Evolutionary conservation across 2,113 vertebrate genomes (phyloP), one percentile per base, ranked within the genome.

Genomic region (Bombycilla garrulus): DNA sequence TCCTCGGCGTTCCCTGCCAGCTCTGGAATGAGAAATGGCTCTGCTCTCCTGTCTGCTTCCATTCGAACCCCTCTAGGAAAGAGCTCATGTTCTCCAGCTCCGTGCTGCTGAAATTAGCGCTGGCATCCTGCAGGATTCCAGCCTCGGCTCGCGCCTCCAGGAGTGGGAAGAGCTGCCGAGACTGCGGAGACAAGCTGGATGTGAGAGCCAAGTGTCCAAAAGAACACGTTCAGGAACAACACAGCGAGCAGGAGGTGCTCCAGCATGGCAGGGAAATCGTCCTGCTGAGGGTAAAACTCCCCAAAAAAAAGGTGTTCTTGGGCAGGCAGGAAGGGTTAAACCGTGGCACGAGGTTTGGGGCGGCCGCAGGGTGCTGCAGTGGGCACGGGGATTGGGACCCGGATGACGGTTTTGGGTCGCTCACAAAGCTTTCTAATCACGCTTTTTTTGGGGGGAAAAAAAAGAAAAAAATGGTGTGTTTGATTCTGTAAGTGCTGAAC

Each of bases 401-500:
- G 56, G 42, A 19, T 81, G 87, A 82, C 51, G 84, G 81, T 57
- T 95, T 94, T 54, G 62, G 85, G 94, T 92, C 88, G 83, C 71
- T 95, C 91, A 77, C 70, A 58, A 93, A 86, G 58, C 54, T 96
- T 93, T 93, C 84, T 91, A 83, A 95, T 95, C 38, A 44, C 0
- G 0, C 44, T 87, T 81, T 92, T 92, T 90, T 88, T 15, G 9
- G 8, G 47, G n/a, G 61, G 23, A 1, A 0, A 31, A 31, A 33
- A 25, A 6, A 9, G 3, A 61, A 53, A 51, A n/a, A 80, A 62
- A 47, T 73, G 79, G 88, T 81, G 88, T 90, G 86, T 95, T 97
- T 96, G 89, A 95, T 93, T 74, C 95, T 94, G 76, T 96, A 92
- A 95, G 90, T 78, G 90, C 92, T 93, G 92, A 95, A 96, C 95